Conservation (phyloP, 1,140 invertebrate species). For the Bombus impatiens region DNA sequence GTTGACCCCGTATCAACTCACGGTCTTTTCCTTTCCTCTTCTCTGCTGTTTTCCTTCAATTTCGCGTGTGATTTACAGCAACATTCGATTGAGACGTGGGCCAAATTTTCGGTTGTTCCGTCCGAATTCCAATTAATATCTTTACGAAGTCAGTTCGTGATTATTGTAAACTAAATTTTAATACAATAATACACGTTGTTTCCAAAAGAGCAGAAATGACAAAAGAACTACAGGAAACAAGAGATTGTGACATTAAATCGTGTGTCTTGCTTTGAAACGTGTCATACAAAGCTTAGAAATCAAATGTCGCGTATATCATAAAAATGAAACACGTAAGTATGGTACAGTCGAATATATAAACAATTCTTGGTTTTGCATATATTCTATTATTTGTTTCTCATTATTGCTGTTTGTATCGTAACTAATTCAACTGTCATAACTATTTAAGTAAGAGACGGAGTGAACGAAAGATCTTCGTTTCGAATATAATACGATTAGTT, state of each 20-base stretch:
- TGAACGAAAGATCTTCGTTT: not conserved
- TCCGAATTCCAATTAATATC: not conserved
- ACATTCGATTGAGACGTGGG: not conserved
- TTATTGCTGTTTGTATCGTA: not conserved
- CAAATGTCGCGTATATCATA: not conserved
- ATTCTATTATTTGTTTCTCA: not conserved
- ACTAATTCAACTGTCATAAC: no score
- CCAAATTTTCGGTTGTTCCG: not conserved
- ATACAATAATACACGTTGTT: not conserved
- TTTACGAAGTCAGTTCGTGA: not conserved
- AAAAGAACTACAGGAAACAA: no score
- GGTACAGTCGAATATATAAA: not conserved
- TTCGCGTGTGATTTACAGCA: not conserved
- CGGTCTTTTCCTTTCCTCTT: not conserved
- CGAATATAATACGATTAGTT: not conserved
- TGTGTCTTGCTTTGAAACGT: not conserved
- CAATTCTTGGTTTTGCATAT: not conserved
- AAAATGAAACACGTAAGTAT: not conserved
- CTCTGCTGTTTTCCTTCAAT: no score
- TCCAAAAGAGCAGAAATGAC: no score
- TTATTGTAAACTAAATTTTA: not conserved
- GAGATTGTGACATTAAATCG: no score
- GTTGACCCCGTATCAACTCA: constrained; percentile 3
- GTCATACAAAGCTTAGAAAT: not conserved
- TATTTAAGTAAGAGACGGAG: not conserved